Evolutionary conservation across 1,140 invertebrate species (phyloP).

Genomic region (Sitobion miscanthi): DNA sequence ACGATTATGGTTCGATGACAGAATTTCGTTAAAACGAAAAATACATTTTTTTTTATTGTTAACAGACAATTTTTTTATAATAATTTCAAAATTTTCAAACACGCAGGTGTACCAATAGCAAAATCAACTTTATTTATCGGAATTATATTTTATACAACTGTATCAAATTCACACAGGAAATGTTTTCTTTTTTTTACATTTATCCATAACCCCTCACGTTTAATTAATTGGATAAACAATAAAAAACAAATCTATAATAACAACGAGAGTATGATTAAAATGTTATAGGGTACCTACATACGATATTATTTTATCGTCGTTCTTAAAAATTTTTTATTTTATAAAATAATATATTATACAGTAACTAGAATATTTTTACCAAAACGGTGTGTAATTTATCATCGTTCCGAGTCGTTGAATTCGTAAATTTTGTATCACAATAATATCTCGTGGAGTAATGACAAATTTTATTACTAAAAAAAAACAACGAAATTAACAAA

Average conservation of each 20-base stretch:
- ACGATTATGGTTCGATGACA: too few relatives aligned
- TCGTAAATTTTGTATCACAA: neutral
- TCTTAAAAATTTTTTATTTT: neutral
- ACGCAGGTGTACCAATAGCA: too few relatives aligned
- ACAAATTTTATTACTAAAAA: neutral
- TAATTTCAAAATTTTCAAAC: too few relatives aligned
- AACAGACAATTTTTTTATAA: too few relatives aligned
- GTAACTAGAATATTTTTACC: neutral
- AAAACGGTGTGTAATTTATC: neutral
- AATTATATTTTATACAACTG: too few relatives aligned
- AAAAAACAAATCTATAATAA: neutral
- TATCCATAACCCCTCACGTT: neutral
- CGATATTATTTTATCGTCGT: neutral
- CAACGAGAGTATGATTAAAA: neutral
- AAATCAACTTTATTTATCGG: too few relatives aligned
- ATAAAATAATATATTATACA: neutral
- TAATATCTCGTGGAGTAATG: neutral
- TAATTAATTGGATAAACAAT: neutral
- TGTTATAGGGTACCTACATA: too few relatives aligned
- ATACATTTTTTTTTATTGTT: too few relatives aligned
- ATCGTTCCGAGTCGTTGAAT: slow-evolving; percentile 10
- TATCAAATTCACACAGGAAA: neutral
- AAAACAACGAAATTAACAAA: neutral
- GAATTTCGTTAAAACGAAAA: too few relatives aligned
- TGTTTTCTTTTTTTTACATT: neutral